These are phyloP conservation scores for Axis porcinus DNA, from an alignment of 2,113 vertebrate genomes.

Conservation along the genomic window DNA sequence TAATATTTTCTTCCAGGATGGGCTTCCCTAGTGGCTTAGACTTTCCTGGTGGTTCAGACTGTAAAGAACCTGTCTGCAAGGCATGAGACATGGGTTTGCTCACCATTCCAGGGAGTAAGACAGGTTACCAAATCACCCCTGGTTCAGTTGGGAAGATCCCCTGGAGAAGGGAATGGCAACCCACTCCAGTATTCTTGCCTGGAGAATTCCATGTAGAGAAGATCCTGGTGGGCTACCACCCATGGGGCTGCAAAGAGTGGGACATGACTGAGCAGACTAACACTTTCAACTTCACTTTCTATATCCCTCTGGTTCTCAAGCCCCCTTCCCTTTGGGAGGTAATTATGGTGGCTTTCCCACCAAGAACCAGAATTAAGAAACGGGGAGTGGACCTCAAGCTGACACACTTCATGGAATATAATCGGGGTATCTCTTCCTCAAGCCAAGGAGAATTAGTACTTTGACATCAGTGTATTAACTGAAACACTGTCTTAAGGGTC, in stretches of 20 bases:
- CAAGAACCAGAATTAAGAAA: background rate
- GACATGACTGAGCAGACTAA: background rate
- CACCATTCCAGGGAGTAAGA: background rate
- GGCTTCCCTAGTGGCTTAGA: background rate
- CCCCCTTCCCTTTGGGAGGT: background rate
- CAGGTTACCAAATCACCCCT: background rate
- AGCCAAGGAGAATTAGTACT: background rate
- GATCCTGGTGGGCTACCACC: background rate
- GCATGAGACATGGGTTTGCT: background rate
- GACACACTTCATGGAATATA: background rate
- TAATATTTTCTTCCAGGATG: background rate
- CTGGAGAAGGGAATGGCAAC: background rate
- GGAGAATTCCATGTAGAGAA: background rate
- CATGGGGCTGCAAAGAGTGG: background rate
- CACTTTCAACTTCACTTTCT: background rate
- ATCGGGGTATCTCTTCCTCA: background rate
- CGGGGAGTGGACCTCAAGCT: fast-evolving
- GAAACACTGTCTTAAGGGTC: background rate
- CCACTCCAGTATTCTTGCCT: background rate
- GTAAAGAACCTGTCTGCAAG: background rate
- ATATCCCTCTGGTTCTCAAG: background rate
- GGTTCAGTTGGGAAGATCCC: background rate
- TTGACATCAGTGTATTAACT: background rate
- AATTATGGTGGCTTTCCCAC: background rate
- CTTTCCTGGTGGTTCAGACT: background rate